Evolutionary conservation across 2,888 invertebrate species (phyloP), one percentile per base, ranked within the genome.

Genomic region (Ernsta delagoae): DNA sequence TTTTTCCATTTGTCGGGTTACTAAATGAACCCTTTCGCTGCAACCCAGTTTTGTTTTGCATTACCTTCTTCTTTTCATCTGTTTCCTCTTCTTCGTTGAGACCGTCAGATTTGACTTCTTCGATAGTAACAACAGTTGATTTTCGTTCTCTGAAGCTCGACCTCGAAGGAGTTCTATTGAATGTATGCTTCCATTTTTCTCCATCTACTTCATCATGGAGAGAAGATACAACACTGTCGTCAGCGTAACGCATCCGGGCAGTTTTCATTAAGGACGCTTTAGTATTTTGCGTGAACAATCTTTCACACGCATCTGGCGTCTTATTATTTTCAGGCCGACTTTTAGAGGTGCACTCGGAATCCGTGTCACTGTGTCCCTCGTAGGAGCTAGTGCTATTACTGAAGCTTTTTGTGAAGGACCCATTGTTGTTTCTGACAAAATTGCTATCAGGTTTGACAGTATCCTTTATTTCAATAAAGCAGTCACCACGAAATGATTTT

Each of bases 321-420:
- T 89, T 91, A 12, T 69, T 69, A 60, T 81, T 83, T 48, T 92
- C 91, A 9, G 80, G 67, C 24, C 88, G 81, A 50, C 83, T 85
- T 78, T 87, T 92, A 43, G 82, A 85, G 31, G 87, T 95, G 72
- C 94, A 95, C 72, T 95, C 89, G 3, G 95, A 95, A 83, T 96
- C 95, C 56, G 95, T 95, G 77, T 95, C 95, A 76, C 95, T 95
- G 76, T 95, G 95, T 45, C 94, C 94, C 71, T 96, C 95, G 75
- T 95, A 95, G 5, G 95, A 95, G 75, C 95, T 95, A 7, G 95
- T 94, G 77, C 95, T 95, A 74, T 95, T 94, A 70, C 94, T 93
- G 75, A 94, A 94, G 74, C 93, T 89, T 76, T 94, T 95, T 0
- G 82, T 85, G 70, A 84, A 86, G 8, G 81, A 77, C 56, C 84